Evolutionary conservation across 2,888 invertebrate genomes (phyloP), one percentile per base, ranked within the genome.

Genomic region (Eristalis tenax): DNA sequence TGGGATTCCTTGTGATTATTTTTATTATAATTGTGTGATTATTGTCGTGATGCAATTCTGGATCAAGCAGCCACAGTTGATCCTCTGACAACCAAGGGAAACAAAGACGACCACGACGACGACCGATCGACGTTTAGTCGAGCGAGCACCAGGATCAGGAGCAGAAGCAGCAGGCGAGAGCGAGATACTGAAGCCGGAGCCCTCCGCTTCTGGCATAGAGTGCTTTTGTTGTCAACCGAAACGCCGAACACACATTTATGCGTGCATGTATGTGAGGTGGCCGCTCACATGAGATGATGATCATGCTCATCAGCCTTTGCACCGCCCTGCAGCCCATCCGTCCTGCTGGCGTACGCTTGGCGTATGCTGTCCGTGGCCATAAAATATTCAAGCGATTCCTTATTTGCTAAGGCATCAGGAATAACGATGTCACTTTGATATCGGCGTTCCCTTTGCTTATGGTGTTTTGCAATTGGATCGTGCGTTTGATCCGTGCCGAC

Each of bases 1-100:
- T 73, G 32, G 75, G 83, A 89, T 86, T 83, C 88, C 80, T 88
- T 77, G 90, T 90, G 91, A 92, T 91, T 91, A 91, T 91, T 91
- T 92, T 91, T 91, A 91, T 91, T 91, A 91, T 91, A 91, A 92
- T 91, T 91, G 91, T 90, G 89, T 89, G 89, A 89, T 91, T 90
- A 91, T 90, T 90, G 90, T 90, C 91, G 91, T 91, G 91, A 90
- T 90, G 89, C 89, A 90, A 90, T 91, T 91, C 88, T 77, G 79
- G 83, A 64, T 74, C 85, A 84, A 70, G 86, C 89, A 84, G 85
- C 80, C 87, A 88, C 79, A 77, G 86, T 80, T 73, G 88, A 89
- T 87, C 65, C 50, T 74, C 65, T 78, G 84, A 84, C 85, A 89
- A 90, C 85, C 89, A 70, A 78, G 68, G 38, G 79, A 82, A 75